Percentiles rank a stretch among this genome's conserved stretches.
Evolutionary conservation across 1,140 invertebrate species (phyloP).

Genomic region (Drosophila setifemur): DNA sequence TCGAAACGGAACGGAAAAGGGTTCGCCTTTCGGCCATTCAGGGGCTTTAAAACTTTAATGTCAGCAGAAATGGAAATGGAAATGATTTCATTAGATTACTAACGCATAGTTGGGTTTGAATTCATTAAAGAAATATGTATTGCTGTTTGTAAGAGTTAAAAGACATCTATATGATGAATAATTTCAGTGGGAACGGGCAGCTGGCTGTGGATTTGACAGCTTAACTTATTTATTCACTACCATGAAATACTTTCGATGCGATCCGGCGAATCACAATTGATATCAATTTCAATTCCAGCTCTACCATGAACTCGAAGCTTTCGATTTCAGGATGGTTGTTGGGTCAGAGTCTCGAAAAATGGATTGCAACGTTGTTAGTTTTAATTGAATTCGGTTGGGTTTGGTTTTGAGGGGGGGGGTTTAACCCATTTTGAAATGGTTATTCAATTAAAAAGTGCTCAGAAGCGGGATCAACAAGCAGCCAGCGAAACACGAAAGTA

Average conservation of each 20-base stretch:
- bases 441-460: slow-evolving; percentile 23
- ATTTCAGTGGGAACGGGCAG: slow-evolving; percentile 13
- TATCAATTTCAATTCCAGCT: slow-evolving; percentile 14
- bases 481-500: background rate
- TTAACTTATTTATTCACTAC: slow-evolving; percentile 28
- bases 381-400: slow-evolving; percentile 33
- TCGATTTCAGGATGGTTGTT: background rate
- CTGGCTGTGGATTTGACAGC: slow-evolving; percentile 17
- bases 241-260: slow-evolving; percentile 1
- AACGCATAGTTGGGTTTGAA: background rate
- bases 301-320: background rate
- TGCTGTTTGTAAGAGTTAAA: background rate
- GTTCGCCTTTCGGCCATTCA: slow-evolving; percentile 3
- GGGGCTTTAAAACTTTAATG: slow-evolving; percentile 32
- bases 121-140: background rate
- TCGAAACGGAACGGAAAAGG: slow-evolving; percentile 22
- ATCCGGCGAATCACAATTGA: slow-evolving; percentile 7
- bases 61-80: slow-evolving; percentile 35
- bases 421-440: slow-evolving; percentile 18
- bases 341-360: too few species aligned
- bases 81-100: slow-evolving; percentile 44
- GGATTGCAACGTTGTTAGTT: slow-evolving; percentile 24
- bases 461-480: slow-evolving; percentile 9
- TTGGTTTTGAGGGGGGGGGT: background rate
- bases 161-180: slow-evolving; percentile 6